A percentile compares a stretch with the other conserved stretches of the same genome.
Evolutionary conservation across 2,797 vertebrate genomes (phyloP).

Genomic region (Hippopotamyrus pictus): DNA sequence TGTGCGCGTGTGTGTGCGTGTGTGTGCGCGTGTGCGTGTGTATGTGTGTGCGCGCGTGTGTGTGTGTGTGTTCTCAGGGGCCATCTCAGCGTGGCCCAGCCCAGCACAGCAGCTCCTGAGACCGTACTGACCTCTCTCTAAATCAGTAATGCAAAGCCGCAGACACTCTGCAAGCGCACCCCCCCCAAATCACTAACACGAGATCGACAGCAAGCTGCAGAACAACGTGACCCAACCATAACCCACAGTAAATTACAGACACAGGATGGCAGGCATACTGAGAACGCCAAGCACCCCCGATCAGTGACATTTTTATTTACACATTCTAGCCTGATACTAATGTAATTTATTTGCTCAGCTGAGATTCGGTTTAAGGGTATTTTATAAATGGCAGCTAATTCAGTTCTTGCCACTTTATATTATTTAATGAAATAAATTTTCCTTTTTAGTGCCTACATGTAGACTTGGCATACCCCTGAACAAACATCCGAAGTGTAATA

Average conservation of each 20-base stretch:
- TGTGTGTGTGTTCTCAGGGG: neutral
- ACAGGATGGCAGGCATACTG: neutral
- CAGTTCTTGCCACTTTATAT: neutral
- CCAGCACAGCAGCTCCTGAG: neutral
- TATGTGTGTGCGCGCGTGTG: neutral
- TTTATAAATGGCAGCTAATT: slow-evolving; percentile 2
- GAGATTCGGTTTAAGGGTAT: neutral
- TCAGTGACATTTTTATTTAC: neutral
- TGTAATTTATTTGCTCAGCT: neutral
- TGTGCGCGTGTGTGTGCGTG: neutral
- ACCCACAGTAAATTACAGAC: neutral
- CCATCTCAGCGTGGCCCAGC: neutral
- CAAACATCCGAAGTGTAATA: neutral
- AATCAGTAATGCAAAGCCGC: neutral
- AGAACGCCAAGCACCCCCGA: neutral
- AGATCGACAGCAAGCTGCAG: neutral
- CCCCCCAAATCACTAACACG: neutral
- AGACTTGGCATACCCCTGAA: neutral
- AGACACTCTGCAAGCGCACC: neutral
- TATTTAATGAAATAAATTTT: neutral
- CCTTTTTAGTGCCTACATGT: neutral
- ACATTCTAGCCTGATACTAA: neutral
- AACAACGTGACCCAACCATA: neutral
- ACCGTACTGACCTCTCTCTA: neutral
- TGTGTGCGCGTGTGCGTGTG: neutral